Percentiles rank a stretch among this genome's conserved stretches.
Evolutionary conservation across 2,113 vertebrate species (phyloP).

Genomic region (Cebidichthys violaceus): DNA sequence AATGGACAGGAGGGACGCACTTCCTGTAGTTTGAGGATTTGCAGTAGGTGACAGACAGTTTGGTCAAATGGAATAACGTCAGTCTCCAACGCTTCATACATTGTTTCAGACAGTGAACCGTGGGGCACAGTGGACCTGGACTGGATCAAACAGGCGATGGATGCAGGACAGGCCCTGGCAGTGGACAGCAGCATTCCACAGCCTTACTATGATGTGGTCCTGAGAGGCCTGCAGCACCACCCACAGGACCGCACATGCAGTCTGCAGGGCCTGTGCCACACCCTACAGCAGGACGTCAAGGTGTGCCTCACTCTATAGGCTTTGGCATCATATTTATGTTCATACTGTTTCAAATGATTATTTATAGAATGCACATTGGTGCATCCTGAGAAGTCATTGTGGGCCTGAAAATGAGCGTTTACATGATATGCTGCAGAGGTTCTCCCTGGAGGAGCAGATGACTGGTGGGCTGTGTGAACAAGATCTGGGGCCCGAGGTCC

Average conservation of each 20-base stretch:
- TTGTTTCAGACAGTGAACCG: conserved; percentile 75
- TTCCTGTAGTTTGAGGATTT: neutral
- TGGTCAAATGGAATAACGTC: neutral
- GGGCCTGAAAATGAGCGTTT: neutral
- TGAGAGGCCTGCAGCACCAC: conserved; percentile 65
- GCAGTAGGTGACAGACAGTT: neutral
- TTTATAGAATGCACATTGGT: neutral
- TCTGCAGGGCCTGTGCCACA: conserved; percentile 73
- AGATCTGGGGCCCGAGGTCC: neutral
- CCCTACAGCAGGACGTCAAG: conserved; percentile 72
- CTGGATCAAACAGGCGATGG: conserved; percentile 71
- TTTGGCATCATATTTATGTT: neutral
- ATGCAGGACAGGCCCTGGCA: conserved; percentile 68
- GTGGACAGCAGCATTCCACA: conserved; percentile 70
- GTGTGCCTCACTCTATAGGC: neutral
- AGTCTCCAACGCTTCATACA: neutral
- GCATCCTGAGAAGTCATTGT: neutral
- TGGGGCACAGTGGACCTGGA: conserved; percentile 74
- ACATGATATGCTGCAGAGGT: conserved; percentile 6
- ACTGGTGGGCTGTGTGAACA: neutral
- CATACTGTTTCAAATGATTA: neutral
- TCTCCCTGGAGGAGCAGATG: conserved; percentile 6
- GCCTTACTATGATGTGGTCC: conserved; percentile 75
- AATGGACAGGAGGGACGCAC: neutral
- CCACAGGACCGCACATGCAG: conserved; percentile 69